Percentiles rank a stretch among this genome's conserved stretches.
Evolutionary conservation across 2,113 vertebrate species (phyloP).

Genomic region (Cranoglanis bouderius): DNA sequence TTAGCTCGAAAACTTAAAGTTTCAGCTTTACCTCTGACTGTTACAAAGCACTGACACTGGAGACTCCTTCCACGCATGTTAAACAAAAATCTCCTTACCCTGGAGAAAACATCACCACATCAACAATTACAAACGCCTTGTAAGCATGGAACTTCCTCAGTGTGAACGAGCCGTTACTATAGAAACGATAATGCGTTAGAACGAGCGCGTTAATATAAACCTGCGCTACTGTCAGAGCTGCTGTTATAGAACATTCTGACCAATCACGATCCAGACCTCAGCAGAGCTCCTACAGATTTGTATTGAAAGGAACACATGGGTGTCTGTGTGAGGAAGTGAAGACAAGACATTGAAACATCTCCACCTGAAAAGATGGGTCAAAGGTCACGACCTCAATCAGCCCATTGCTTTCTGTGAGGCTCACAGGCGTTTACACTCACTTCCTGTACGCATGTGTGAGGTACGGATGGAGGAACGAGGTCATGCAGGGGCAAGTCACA

Average conservation of each 20-base stretch:
- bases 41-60: neutral
- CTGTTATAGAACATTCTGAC: neutral
- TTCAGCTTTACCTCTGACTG: too few relatives aligned
- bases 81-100: neutral
- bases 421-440: neutral
- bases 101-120: neutral
- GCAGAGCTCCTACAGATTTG: neutral
- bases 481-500: neutral
- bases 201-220: too few relatives aligned
- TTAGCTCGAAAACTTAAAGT: too few relatives aligned
- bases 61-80: neutral
- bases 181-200: neutral
- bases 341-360: neutral
- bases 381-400: constrained; percentile 14
- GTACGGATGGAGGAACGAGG: neutral
- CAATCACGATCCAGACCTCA: neutral
- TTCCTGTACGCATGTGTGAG: neutral
- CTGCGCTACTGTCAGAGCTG: neutral
- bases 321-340: neutral
- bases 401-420: neutral
- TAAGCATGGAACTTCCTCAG: neutral
- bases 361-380: constrained; percentile 8
- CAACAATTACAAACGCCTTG: too few relatives aligned
- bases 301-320: neutral
- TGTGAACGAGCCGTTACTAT: neutral